Evolutionary conservation across 2,113 vertebrate species (phyloP).

Genomic region (Centropristis striata): DNA sequence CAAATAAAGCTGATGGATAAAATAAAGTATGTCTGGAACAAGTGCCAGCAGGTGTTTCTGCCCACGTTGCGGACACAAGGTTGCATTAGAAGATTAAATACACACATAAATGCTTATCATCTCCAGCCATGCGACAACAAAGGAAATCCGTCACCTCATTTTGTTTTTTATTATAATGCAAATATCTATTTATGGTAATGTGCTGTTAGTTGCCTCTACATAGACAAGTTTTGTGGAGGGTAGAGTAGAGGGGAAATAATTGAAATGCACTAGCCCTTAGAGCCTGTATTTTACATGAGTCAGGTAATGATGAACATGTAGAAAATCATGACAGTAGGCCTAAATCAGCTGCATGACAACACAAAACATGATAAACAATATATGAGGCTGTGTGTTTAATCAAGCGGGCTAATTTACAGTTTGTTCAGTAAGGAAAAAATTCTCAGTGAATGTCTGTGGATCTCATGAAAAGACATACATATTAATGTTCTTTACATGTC

Average conservation of each 20-base stretch:
- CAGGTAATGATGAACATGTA: not conserved
- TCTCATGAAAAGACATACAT: not conserved
- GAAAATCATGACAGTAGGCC: not conserved
- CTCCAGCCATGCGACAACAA: not conserved
- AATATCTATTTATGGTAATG: not conserved
- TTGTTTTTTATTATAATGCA: not conserved
- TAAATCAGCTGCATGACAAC: not conserved
- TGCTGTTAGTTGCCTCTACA: not conserved
- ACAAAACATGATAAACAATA: not conserved
- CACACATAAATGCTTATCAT: not conserved
- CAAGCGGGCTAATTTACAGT: not conserved
- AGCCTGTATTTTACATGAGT: not conserved
- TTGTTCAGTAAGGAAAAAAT: not conserved
- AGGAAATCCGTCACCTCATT: not conserved
- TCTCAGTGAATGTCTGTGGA: not conserved
- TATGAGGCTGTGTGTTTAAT: not conserved
- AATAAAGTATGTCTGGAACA: not conserved
- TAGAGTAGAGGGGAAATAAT: not conserved
- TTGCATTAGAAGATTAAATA: conserved; percentile 12
- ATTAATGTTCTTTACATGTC: not conserved
- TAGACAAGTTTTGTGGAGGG: not conserved
- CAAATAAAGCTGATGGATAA: not conserved
- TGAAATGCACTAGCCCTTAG: not conserved
- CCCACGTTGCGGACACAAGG: not conserved
- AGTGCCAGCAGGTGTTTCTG: not conserved